Conservation (phyloP, 2,797 vertebrate species). For the Sebastes trivittatus region DNA sequence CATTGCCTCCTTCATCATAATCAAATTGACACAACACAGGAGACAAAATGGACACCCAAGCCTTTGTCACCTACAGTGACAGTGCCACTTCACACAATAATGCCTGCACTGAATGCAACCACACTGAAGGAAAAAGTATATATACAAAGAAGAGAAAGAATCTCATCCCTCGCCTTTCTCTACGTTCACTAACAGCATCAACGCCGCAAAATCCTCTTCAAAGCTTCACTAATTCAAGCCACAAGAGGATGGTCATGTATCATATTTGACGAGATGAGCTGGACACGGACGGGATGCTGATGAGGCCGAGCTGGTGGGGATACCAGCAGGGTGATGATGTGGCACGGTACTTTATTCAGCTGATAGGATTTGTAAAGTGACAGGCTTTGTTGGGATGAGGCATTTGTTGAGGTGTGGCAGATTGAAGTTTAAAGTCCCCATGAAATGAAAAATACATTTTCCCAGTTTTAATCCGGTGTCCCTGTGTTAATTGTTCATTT, state of each 20-base stretch:
- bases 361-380: not conserved
- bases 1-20: slow-evolving; percentile 49
- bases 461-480: too few relatives aligned
- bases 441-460: too few relatives aligned
- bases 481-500: too few relatives aligned
- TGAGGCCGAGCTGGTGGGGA: not conserved
- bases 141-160: not conserved
- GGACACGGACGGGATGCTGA: not conserved
- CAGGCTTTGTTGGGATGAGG: not conserved
- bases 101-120: not conserved
- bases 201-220: not conserved
- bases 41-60: slow-evolving; percentile 22
- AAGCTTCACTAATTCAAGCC: slow-evolving; percentile 1
- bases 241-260: not conserved
- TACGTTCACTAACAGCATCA: not conserved
- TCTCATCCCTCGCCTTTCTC: not conserved
- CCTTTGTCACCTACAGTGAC: slow-evolving; percentile 5
- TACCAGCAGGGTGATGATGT: slow-evolving; percentile 6
- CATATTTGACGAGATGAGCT: not conserved
- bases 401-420: not conserved
- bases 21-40: slow-evolving; percentile 41
- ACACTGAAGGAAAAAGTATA: not conserved
- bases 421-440: not conserved
- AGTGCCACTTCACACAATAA: not conserved
- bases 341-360: not conserved